Evolutionary conservation across 2,113 vertebrate genomes (phyloP).

Genomic region (Pleuronectes platessa): DNA sequence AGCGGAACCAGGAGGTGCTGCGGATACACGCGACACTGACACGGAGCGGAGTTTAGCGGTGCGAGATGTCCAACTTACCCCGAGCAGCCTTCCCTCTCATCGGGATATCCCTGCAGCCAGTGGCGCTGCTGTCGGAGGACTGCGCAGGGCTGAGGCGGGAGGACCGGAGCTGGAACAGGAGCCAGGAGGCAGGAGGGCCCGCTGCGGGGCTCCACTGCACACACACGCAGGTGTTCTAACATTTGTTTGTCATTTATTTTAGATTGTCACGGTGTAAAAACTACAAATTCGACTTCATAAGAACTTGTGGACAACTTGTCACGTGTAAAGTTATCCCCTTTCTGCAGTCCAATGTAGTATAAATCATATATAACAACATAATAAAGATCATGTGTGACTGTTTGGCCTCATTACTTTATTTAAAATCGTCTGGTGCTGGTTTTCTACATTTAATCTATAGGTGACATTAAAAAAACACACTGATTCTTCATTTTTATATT

Average conservation of each 20-base stretch:
- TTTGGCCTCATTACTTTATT: no score
- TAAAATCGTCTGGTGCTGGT: no score
- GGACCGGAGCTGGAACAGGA: conserved; percentile 64
- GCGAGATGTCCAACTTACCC: conserved; percentile 52
- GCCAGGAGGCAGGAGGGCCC: conserved; percentile 61
- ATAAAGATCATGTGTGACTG: no score
- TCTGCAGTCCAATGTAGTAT: neutral
- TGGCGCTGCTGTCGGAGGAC: conserved; percentile 72
- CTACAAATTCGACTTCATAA: neutral
- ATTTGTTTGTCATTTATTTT: neutral
- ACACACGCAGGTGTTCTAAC: neutral
- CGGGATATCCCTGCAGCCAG: conserved; percentile 66
- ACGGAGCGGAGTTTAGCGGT: neutral
- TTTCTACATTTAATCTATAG: no score
- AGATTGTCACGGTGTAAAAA: neutral
- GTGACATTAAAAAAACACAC: no score
- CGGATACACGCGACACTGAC: neutral
- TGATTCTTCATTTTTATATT: no score
- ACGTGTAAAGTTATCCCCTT: neutral
- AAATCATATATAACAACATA: neutral
- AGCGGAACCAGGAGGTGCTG: neutral
- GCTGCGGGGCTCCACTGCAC: neutral
- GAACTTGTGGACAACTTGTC: neutral
- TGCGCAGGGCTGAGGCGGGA: conserved; percentile 67
- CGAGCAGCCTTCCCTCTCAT: conserved; percentile 14